Evolutionary conservation across 2,797 vertebrate species (phyloP), one percentile per base, ranked within the genome.

Genomic region (Lutjanus argentimaculatus): DNA sequence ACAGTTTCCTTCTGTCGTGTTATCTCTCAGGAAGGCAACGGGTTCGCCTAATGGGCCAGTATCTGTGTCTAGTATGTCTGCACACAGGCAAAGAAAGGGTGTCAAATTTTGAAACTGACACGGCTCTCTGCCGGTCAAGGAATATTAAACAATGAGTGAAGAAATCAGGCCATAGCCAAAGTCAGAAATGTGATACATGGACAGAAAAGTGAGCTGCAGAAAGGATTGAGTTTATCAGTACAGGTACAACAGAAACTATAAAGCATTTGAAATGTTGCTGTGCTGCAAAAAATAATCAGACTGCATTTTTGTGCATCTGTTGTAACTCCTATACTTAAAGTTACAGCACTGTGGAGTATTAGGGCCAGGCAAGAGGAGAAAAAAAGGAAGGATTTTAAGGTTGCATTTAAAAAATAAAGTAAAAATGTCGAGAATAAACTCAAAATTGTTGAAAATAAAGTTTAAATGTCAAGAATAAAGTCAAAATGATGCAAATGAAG

Each of bases 61-160:
- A 62, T 88, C 81, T 63, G 70, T 79, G 63, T 79, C 72, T 76
- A 76, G 57, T 67, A 40, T 90, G 68, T 79, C 75, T 52, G 63
- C 2, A 7, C 48, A 51, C 58, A 40, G 79, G 76, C 56, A 70
- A 85, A 85, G 16, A 48, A 65, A 77, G 36, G 66, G 83, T 85
- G 80, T 90, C 84, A 67, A 56, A 61, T 92, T 89, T 68, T 70
- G 77, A 88, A 90, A 88, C 42, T 51, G 85, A 91, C 81, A 86
- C 88, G n/a, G 52, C 52, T 87, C 59, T 70, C 62, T 72, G 69
- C 72, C 16, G 52, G 68, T 81, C 58, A 46, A 84, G 79, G 85
- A 69, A 86, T 85, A 82, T 82, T 53, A 73, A 91, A 91, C 85
- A 89, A 88, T 73, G 42, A 69, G 56, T 42, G 58, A 80, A 65